These are phyloP conservation scores for Brachyhypopomus gauderio DNA, from an alignment of 2,113 vertebrate genomes.

Conservation along the genomic window DNA sequence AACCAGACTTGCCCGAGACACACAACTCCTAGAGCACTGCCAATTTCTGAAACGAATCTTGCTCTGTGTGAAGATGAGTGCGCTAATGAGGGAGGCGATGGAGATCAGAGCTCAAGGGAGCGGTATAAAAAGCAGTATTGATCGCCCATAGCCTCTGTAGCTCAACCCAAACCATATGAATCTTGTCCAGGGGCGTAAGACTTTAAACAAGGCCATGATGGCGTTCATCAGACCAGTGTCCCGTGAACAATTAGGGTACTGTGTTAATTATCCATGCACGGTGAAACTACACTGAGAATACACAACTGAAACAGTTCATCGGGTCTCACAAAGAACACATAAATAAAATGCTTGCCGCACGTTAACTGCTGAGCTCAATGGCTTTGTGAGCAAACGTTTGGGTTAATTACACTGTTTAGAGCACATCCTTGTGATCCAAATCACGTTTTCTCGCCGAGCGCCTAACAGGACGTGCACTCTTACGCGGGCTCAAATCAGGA, in stretches of 20 bases:
- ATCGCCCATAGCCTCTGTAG: not conserved
- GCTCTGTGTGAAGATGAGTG: not conserved
- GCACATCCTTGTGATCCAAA: not conserved
- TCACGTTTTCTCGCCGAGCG: not conserved
- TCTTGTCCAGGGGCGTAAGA: not conserved
- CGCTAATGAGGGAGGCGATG: conserved; percentile 20
- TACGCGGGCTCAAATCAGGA: not conserved
- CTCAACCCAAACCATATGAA: not conserved
- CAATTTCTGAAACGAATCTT: conserved; percentile 7
- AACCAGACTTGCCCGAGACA: not conserved
- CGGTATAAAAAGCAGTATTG: conserved; percentile 19
- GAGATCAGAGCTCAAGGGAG: conserved; percentile 19
- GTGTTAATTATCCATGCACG: conserved; percentile 32
- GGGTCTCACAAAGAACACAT: not conserved
- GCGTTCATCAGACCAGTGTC: conserved; percentile 27
- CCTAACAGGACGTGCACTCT: not conserved
- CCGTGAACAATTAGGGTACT: conserved; percentile 27
- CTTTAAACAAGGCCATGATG: not conserved
- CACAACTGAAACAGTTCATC: conserved; percentile 22
- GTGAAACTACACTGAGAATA: not conserved
- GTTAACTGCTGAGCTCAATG: conserved; percentile 9
- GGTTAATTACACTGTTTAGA: conserved; percentile 45
- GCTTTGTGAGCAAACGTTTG: conserved; percentile 3
- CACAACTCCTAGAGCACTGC: not conserved
- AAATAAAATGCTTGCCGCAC: conserved; percentile 9